A percentile compares a stretch with the other conserved stretches of the same genome.
Evolutionary conservation across 1,140 invertebrate genomes (phyloP).

Genomic region (Trichoplusia ni): DNA sequence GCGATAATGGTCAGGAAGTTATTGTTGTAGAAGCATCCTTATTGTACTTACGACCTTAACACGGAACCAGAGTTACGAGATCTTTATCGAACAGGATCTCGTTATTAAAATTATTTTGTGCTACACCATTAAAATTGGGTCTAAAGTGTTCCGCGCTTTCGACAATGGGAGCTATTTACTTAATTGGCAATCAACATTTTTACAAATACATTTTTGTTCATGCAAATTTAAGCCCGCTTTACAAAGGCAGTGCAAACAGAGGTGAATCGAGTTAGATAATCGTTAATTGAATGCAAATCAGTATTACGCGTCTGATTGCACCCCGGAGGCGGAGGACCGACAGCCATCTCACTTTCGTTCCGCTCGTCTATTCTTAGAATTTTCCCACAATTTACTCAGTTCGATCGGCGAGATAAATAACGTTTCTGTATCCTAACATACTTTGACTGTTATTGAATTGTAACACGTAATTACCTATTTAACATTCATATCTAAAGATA

Average conservation of each 20-base stretch:
- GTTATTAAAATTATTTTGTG: conserved; percentile 19
- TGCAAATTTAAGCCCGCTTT: too few species aligned
- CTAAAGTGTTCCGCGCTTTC: conserved; percentile 21
- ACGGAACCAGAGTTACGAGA: conserved; percentile 39
- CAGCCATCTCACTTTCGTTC: conserved; percentile 56
- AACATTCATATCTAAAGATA: not conserved
- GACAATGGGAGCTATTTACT: not conserved
- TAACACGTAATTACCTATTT: conserved; percentile 1
- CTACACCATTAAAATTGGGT: conserved; percentile 10
- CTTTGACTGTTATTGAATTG: conserved; percentile 25
- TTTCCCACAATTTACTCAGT: conserved; percentile 59
- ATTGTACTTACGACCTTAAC: conserved; percentile 35
- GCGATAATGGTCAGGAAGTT: conserved; percentile 29
- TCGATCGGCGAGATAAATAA: conserved; percentile 50
- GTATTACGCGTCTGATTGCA: conserved; percentile 22
- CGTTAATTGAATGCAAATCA: conserved; percentile 24
- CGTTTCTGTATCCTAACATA: conserved; percentile 18
- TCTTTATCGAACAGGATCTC: conserved; percentile 43
- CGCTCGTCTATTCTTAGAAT: conserved; percentile 51
- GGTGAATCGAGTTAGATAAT: too few species aligned
- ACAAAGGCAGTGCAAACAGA: not conserved
- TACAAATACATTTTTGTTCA: too few species aligned
- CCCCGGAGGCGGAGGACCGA: conserved; percentile 33
- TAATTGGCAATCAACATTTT: not conserved
- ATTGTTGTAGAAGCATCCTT: conserved; percentile 38